These are phyloP conservation scores for Dysdera silvatica DNA, from an alignment of 1,140 invertebrate genomes.

Conservation along the genomic window DNA sequence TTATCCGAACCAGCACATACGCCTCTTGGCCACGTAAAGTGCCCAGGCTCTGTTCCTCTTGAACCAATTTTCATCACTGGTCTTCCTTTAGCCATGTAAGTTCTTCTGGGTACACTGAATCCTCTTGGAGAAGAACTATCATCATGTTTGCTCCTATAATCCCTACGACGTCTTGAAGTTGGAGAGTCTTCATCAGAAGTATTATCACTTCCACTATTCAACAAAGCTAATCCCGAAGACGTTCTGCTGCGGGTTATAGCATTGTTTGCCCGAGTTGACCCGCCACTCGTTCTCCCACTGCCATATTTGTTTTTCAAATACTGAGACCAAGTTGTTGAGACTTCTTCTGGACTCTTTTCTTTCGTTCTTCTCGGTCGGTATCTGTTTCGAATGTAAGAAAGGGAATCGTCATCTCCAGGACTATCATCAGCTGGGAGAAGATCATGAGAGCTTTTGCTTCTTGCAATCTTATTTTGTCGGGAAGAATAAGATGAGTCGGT, in stretches of 20 bases:
- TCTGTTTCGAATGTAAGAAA: conserved; percentile 10
- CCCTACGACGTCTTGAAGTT: neutral
- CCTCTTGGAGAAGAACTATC: conserved; percentile 4
- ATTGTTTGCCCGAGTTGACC: neutral
- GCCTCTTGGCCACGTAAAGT: conserved; percentile 93
- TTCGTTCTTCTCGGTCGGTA: conserved; percentile 8
- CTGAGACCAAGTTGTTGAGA: conserved; percentile 50
- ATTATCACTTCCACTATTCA: conserved; percentile 12
- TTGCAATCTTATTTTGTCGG: conserved; percentile 17
- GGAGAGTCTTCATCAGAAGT: conserved; percentile 32
- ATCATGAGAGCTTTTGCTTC: conserved; percentile 31
- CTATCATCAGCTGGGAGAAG: conserved; percentile 15
- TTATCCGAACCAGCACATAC: conserved; percentile 88
- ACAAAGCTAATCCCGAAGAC: neutral
- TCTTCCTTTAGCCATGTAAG: conserved; percentile 58
- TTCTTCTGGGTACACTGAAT: conserved; percentile 22
- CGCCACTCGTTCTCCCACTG: neutral
- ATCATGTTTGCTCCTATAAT: conserved; percentile 2
- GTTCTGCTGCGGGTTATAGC: conserved; percentile 3
- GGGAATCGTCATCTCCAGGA: conserved; percentile 9
- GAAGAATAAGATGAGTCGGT: conserved; percentile 5
- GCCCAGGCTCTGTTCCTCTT: conserved; percentile 90
- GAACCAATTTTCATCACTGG: conserved; percentile 87
- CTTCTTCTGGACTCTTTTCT: conserved; percentile 7
- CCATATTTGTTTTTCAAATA: conserved; percentile 91